Percentiles rank a stretch among this genome's conserved stretches.
Evolutionary conservation across 2,113 vertebrate species (phyloP).

Genomic region (Nettapus auritus): DNA sequence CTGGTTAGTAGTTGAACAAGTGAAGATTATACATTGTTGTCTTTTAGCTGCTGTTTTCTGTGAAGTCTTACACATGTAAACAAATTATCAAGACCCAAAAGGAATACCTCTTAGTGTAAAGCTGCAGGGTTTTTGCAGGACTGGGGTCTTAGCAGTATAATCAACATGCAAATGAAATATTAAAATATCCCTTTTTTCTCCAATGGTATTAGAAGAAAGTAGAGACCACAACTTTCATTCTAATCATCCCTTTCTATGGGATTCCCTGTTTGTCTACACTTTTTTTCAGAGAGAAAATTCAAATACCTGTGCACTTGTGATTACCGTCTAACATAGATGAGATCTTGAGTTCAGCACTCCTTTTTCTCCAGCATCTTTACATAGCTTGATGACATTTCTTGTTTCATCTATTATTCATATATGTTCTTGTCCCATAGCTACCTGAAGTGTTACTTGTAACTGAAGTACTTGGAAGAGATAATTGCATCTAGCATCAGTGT

Average conservation of each 20-base stretch:
- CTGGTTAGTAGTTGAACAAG: neutral
- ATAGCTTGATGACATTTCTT: neutral
- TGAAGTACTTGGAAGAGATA: neutral
- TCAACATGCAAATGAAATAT: neutral
- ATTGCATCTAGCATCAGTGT: neutral
- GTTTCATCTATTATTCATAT: slow-evolving; percentile 7
- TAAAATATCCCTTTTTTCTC: neutral
- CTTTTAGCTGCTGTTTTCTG: neutral
- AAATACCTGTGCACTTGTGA: neutral
- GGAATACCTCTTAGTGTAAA: neutral
- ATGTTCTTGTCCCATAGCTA: neutral
- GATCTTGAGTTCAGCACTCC: neutral
- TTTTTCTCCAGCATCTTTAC: neutral
- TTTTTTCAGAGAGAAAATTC: neutral
- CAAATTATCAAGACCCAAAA: neutral
- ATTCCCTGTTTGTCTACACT: neutral
- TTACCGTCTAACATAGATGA: neutral
- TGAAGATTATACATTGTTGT: neutral
- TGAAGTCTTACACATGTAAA: neutral
- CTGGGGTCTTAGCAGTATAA: neutral
- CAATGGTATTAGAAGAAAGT: neutral
- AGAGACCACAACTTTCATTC: neutral
- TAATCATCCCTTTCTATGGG: neutral
- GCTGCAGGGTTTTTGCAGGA: neutral
- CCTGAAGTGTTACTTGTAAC: neutral